Evolutionary conservation across 2,888 invertebrate species (phyloP).

Genomic region (Silvanus unidentatus): DNA sequence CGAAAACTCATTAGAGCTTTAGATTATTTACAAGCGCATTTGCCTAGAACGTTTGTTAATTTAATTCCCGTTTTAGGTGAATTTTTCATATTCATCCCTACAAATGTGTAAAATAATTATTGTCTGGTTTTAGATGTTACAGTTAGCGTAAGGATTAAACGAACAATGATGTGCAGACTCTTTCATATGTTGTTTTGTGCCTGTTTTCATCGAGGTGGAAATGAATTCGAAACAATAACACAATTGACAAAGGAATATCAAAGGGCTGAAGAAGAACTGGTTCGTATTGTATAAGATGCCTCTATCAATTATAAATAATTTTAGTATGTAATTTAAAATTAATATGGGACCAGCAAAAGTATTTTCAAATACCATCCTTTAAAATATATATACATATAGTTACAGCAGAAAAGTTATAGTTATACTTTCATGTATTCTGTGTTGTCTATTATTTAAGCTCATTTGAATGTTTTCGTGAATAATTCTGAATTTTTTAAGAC

Average conservation of each 20-base stretch:
- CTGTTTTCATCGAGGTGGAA: constrained; percentile 60
- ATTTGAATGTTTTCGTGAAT: too few species aligned
- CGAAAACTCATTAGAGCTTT: constrained; percentile 57
- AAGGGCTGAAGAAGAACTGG: constrained; percentile 57
- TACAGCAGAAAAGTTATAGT: constrained; percentile 6
- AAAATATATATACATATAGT: constrained; percentile 1
- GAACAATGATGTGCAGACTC: constrained; percentile 61
- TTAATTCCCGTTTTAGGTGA: constrained; percentile 65
- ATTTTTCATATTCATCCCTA: constrained; percentile 14
- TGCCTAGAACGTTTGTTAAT: constrained; percentile 67
- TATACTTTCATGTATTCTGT: not conserved
- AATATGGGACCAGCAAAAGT: not conserved
- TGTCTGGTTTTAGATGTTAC: constrained; percentile 55
- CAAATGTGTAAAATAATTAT: not conserved
- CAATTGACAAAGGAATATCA: constrained; percentile 59
- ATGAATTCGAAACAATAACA: constrained; percentile 55
- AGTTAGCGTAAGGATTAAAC: constrained; percentile 59
- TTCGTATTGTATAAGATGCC: constrained; percentile 47
- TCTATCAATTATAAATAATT: not conserved
- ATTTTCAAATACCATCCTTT: not conserved
- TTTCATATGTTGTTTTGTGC: constrained; percentile 67
- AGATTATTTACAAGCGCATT: constrained; percentile 59
- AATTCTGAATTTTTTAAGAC: too few species aligned
- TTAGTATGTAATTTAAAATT: not conserved
- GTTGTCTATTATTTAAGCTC: constrained; percentile 31